Base-by-base conservation (phyloP, 2,888 invertebrate species). In the Agelastica alni region DNA sequence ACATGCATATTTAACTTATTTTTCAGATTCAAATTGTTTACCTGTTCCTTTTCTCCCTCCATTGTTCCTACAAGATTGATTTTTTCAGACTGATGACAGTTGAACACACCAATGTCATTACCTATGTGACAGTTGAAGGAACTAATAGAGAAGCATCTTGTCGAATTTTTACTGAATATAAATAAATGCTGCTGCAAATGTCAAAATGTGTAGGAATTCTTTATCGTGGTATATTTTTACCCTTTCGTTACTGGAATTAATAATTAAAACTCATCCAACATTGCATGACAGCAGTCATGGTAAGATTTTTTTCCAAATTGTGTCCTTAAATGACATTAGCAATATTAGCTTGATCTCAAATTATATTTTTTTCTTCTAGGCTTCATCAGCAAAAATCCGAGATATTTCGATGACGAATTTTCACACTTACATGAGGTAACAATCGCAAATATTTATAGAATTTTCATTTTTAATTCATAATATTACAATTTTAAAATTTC, bases 261-360 rank as follows among this genome's bases (percentile, higher is more conserved):
- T 86, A 64, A 80, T 83, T 69, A 84, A 85, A 77, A 86, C 84
- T 63, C 84, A 84, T 77, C 80, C 86, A 78, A 85, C 87, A 77
- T 83, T 85, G 69, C 85, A 86, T 78, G 87, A 86, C 78, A 85
- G 85, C 78, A 85, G 83, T 79, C 86, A 87, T 82, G 87, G 87
- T 87, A 83, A 83, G 78, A 77, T 58, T 45, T 58, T 39, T 57
- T 49, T 41, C 47, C 54, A 48, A 54, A 57, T 52, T 54, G 53
- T 59, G 57, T 51, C 57, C 56, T 62, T 56, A 51, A 42, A 56
- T 58, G 59, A 58, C 60, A 61, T 60, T 59, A 39, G 37, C 9
- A 18, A 39, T 39, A 39, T 39, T 51, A 51, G 22, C 22, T 51
- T 54, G 54, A 48, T 51, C 56, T 62, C 55, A 12, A 41, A 53